Percentiles rank a stretch among this genome's conserved stretches.
phyloP scores from a whole-genome alignment of 2,888 invertebrate species.

The Scaptomyza polygonia region DNA sequence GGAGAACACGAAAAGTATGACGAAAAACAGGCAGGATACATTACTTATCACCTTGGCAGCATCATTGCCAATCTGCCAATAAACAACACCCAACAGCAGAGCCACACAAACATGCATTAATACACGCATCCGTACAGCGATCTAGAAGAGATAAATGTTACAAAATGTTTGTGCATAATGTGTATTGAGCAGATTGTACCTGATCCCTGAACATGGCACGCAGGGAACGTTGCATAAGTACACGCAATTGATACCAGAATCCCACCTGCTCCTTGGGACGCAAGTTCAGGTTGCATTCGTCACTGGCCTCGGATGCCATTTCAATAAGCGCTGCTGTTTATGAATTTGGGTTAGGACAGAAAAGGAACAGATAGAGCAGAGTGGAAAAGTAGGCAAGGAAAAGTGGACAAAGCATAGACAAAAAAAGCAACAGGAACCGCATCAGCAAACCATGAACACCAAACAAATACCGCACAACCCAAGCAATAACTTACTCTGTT shows the following conservation, averaged over 20 bases:
- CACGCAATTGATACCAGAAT: slow-evolving; percentile 84
- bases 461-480: not conserved
- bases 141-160: slow-evolving; percentile 42
- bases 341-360: slow-evolving; percentile 41
- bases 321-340: slow-evolving; percentile 66
- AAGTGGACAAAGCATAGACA: slow-evolving; percentile 10
- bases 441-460: slow-evolving; percentile 30
- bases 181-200: slow-evolving; percentile 64
- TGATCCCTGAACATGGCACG: slow-evolving; percentile 83
- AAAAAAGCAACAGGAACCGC: slow-evolving; percentile 4
- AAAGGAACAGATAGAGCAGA: slow-evolving; percentile 57
- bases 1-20: slow-evolving; percentile 95
- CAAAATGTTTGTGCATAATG: no score
- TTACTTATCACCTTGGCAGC: slow-evolving; percentile 92
- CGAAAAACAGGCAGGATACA: slow-evolving; percentile 94
- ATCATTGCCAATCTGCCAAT: slow-evolving; percentile 92
- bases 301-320: slow-evolving; percentile 1
- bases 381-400: slow-evolving; percentile 12
- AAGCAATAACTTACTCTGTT: slow-evolving; percentile 61
- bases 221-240: slow-evolving; percentile 85
- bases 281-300: slow-evolving; percentile 14
- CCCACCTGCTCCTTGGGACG: slow-evolving; percentile 78
- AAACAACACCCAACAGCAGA: slow-evolving; percentile 91
- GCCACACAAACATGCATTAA: slow-evolving; percentile 92
- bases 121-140: slow-evolving; percentile 87